Evolutionary conservation across 30 jellyfish, hydroid and myxozoan genomes (phyloP).

Genomic region (Aurelia aurita): DNA sequence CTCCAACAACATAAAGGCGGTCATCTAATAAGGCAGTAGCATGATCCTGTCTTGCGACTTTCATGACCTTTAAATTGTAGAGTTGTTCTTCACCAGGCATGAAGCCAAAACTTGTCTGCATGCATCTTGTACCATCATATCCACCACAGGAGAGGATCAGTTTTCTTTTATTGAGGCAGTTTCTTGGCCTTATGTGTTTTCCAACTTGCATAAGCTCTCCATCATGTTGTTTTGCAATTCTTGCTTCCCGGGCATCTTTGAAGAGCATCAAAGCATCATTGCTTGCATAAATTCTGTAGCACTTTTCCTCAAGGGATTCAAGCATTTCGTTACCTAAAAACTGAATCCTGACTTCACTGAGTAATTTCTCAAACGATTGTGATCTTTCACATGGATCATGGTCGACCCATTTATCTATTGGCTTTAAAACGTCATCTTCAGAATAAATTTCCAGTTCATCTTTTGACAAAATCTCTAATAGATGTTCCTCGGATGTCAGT

Average conservation of each 20-base stretch:
- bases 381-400: slow-evolving; percentile 21
- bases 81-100: slow-evolving; percentile 34
- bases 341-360: slow-evolving; percentile 69
- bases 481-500: slow-evolving; percentile 30
- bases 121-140: slow-evolving; percentile 88
- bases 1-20: slow-evolving; percentile 86
- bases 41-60: slow-evolving; percentile 87
- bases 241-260: slow-evolving; percentile 38
- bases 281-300: neutral
- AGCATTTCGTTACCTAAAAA: slow-evolving; percentile 59
- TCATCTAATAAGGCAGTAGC: slow-evolving; percentile 73
- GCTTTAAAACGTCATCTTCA: slow-evolving; percentile 76
- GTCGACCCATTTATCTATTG: slow-evolving; percentile 69
- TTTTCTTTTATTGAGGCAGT: slow-evolving; percentile 74
- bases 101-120: slow-evolving; percentile 82
- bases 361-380: slow-evolving; percentile 31
- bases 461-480: slow-evolving; percentile 60
- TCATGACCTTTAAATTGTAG: slow-evolving; percentile 70
- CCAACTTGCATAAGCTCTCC: slow-evolving; percentile 58
- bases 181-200: slow-evolving; percentile 65
- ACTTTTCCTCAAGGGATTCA: slow-evolving; percentile 11
- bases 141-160: slow-evolving; percentile 92
- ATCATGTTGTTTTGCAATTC: neutral
- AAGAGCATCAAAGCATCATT: neutral
- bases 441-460: slow-evolving; percentile 68